A percentile compares a stretch with the other conserved stretches of the same genome.
phyloP scores from a whole-genome alignment of 2,797 vertebrate genomes.

The Balearica regulorum region DNA sequence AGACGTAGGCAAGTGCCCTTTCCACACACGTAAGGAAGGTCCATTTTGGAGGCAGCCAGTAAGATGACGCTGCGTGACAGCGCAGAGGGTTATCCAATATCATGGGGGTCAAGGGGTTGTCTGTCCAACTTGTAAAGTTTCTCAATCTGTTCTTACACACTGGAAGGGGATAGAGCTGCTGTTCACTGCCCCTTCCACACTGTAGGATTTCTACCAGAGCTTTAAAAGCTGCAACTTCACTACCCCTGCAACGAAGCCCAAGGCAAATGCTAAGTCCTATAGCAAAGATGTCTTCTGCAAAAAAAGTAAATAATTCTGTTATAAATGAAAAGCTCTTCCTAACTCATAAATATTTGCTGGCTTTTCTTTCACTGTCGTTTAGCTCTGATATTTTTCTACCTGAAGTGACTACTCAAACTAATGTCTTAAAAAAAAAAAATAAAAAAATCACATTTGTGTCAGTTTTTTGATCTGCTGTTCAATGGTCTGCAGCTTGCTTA shows the following conservation, averaged over 20 bases:
- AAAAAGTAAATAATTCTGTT: neutral
- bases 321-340: neutral
- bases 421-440: neutral
- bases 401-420: neutral
- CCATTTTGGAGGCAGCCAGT: neutral
- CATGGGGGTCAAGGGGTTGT: rapidly evolving
- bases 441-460: neutral
- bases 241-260: neutral
- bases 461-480: neutral
- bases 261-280: neutral
- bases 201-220: neutral
- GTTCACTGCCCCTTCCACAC: neutral
- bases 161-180: neutral
- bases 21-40: neutral
- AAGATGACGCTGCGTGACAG: neutral
- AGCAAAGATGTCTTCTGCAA: neutral
- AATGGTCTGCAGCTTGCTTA: neutral
- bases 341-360: rapidly evolving
- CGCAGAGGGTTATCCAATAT: neutral
- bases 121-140: neutral
- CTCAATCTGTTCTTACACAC: neutral
- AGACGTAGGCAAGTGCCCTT: neutral
- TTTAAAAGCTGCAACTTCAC: neutral
- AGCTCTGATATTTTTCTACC: neutral
- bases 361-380: neutral